A percentile compares a stretch with the other conserved stretches of the same genome.
These are phyloP conservation scores for Leptopilina syphax DNA, from an alignment of 2,888 invertebrate species.

Conservation along the genomic window DNA sequence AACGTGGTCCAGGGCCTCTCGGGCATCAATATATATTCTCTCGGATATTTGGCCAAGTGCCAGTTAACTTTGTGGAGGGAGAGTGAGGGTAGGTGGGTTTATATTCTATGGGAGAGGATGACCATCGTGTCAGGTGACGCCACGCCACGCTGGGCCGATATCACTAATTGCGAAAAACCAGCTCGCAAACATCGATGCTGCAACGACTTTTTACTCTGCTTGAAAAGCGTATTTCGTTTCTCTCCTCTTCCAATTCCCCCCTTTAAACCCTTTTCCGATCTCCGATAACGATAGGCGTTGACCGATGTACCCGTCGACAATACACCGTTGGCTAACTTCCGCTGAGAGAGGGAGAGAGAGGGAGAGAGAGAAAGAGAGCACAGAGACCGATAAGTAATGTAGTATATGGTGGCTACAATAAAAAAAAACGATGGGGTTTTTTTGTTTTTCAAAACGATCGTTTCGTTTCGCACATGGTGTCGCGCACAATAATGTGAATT, in stretches of 20 bases:
- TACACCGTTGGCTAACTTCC: conserved; percentile 36
- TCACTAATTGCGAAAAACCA: conserved; percentile 71
- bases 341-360: neutral
- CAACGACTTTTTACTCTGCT: conserved; percentile 36
- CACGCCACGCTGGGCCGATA: conserved; percentile 61
- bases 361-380: neutral
- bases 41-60: conserved; percentile 67
- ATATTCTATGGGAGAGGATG: conserved; percentile 42
- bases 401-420: conserved; percentile 7
- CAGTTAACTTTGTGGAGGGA: conserved; percentile 54
- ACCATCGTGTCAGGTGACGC: conserved; percentile 63
- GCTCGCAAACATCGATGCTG: conserved; percentile 55
- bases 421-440: conserved; percentile 17
- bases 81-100: too few relatives aligned
- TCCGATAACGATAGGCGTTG: conserved; percentile 34
- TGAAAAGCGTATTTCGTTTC: conserved; percentile 32
- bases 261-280: neutral
- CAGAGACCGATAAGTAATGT: conserved; percentile 36
- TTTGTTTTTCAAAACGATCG: conserved; percentile 21
- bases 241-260: neutral
- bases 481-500: neutral
- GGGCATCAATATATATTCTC: conserved; percentile 65
- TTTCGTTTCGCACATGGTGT: conserved; percentile 9
- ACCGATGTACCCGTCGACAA: conserved; percentile 37
- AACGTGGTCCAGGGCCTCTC: conserved; percentile 63